Evolutionary conservation across 2,113 vertebrate species (phyloP), one percentile per base, ranked within the genome.

Genomic region (Chunga burmeisteri): DNA sequence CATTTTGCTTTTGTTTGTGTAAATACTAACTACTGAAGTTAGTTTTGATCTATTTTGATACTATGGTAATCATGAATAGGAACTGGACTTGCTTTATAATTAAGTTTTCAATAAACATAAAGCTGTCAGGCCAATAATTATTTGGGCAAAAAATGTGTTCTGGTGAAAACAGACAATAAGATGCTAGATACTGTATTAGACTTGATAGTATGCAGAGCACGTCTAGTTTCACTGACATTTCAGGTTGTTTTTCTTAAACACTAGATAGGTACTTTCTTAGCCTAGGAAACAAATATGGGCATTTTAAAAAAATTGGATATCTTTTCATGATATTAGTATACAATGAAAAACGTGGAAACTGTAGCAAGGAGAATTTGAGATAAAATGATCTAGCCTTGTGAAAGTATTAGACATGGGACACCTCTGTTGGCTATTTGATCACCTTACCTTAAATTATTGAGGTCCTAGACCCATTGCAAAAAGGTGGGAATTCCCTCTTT

Each of bases 201-300:
- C 70, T 58, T 87, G 38, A 18, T 40, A 50, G 14, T 11, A n/a
- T 7, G 2, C 26, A 34, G 5, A 44, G 5, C 12, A 23, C 0
- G 0, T 66, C 11, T 85, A 29, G 7, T 42, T 77, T 74, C 38
- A 30, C 3, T 81, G 70, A 47, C 5, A 6, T n/a, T 63, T 38
- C 15, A 20, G 6, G 10, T 2, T 44, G 22, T 63, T 92, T 38
- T 62, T 86, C 49, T 81, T 50, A 27, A 72, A 61, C 2, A 16
- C 18, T 38, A 47, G 7, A 25, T 21, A 56, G 10, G 8, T 55
- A 27, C 5, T 56, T 59, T 65, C 50, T 55, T 65, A 79, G 40
- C 15, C 10, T 58, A 70, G 23, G 10, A 89, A 87, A 59, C 2
- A 38, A 62, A 14, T 3, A 11, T 9, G 4, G 66, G 14, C 0